Conservation (phyloP, 1,140 invertebrate genomes). For the Trachymyrmex septentrionalis region DNA sequence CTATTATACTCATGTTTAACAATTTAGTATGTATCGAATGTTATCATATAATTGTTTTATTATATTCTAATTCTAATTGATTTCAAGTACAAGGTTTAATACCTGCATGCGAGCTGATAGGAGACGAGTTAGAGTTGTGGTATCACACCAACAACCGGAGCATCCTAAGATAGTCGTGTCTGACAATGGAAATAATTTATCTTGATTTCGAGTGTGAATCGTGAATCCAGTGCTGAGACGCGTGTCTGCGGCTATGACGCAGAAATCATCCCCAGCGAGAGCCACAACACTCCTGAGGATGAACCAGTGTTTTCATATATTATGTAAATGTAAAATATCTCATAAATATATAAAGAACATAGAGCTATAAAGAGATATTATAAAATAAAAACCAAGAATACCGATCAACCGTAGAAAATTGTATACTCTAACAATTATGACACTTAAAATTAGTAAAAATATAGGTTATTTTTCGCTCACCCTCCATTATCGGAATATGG, state of each 20-base stretch:
- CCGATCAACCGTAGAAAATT: not conserved
- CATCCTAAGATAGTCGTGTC: slow-evolving; percentile 94
- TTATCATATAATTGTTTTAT: not conserved
- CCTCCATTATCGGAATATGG: slow-evolving; percentile 93
- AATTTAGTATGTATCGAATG: slow-evolving; percentile 43
- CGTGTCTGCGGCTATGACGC: slow-evolving; percentile 94
- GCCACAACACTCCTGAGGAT: slow-evolving; percentile 93
- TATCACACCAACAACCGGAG: slow-evolving; percentile 99
- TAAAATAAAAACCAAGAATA: not conserved
- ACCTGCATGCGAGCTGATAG: slow-evolving; percentile 95
- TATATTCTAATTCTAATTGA: not conserved
- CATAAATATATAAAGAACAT: not conserved
- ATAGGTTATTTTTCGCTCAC: slow-evolving; percentile 81
- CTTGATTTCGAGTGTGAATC: slow-evolving; percentile 95
- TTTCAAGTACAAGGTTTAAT: slow-evolving; percentile 35
- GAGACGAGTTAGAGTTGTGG: slow-evolving; percentile 95
- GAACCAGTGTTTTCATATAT: slow-evolving; percentile 35
- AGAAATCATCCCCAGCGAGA: slow-evolving; percentile 93
- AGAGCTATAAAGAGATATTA: not conserved
- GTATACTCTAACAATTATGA: not conserved
- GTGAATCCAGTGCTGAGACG: slow-evolving; percentile 96
- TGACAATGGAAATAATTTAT: slow-evolving; percentile 94
- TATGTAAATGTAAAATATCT: not conserved
- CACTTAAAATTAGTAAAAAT: not conserved
- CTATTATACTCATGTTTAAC: slow-evolving; percentile 2